Evolutionary conservation across 2,113 vertebrate species (phyloP).

Genomic region (Pithys albifrons): DNA sequence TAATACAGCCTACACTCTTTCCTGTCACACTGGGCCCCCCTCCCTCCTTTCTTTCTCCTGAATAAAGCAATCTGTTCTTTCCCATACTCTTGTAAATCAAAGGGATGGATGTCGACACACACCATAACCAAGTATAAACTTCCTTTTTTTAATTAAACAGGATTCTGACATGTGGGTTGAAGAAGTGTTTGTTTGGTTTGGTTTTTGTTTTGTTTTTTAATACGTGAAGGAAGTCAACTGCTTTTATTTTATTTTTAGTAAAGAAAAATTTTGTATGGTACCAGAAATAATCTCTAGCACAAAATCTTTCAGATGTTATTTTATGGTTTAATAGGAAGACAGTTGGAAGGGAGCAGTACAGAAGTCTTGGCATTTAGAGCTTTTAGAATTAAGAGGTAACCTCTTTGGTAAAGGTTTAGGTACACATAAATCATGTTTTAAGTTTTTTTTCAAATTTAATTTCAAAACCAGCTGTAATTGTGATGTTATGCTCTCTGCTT

Average conservation of each 20-base stretch:
- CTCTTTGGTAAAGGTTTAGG: neutral
- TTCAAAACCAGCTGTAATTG: neutral
- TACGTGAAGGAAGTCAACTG: slow-evolving; percentile 35
- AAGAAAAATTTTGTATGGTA: neutral
- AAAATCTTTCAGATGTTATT: slow-evolving; percentile 17
- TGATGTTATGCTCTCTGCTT: neutral
- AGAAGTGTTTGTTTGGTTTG: slow-evolving; percentile 47
- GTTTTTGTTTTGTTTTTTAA: slow-evolving; percentile 30
- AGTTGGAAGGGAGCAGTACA: neutral
- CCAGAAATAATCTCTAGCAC: neutral
- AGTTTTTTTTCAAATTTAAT: neutral
- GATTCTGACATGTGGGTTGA: slow-evolving; percentile 67
- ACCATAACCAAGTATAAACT: slow-evolving; percentile 66
- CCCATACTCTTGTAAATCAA: slow-evolving; percentile 68
- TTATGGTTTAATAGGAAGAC: neutral
- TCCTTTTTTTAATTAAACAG: slow-evolving; percentile 74
- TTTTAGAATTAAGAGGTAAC: neutral
- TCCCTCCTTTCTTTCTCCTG: slow-evolving; percentile 56
- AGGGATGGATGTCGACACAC: slow-evolving; percentile 62
- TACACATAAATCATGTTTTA: neutral
- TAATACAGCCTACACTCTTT: slow-evolving; percentile 74
- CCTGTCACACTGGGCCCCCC: slow-evolving; percentile 64
- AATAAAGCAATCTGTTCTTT: slow-evolving; percentile 72
- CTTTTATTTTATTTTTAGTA: slow-evolving; percentile 64
- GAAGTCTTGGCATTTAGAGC: neutral